These are phyloP conservation scores for Corvus hawaiiensis DNA, from an alignment of 2,113 vertebrate genomes.

Conservation along the genomic window DNA sequence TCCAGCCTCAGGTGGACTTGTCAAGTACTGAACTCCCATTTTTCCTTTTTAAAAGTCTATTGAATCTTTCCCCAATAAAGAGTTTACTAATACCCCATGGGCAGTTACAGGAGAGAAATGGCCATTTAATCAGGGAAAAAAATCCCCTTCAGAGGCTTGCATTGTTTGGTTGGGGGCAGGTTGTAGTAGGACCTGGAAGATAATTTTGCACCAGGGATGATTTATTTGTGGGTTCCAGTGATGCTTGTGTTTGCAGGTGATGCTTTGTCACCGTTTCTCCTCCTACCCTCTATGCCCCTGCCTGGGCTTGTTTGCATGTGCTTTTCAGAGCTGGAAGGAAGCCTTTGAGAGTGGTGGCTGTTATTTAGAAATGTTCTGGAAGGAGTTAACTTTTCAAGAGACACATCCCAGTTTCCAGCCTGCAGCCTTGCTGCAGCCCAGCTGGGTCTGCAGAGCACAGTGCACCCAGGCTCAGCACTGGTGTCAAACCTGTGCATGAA, in stretches of 20 bases:
- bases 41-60: neutral
- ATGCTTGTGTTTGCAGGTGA: neutral
- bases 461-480: neutral
- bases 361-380: neutral
- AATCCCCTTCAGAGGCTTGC: neutral
- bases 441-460: rapidly evolving
- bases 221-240: neutral
- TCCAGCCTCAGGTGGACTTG: neutral
- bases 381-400: neutral
- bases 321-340: neutral
- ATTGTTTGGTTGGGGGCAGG: neutral
- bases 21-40: neutral
- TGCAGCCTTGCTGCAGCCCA: neutral
- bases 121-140: neutral
- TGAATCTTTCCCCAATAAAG: neutral
- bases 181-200: neutral
- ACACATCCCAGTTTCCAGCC: neutral
- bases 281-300: neutral
- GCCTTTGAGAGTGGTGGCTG: neutral
- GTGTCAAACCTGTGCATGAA: neutral
- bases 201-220: neutral
- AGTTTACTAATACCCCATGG: neutral
- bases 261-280: neutral
- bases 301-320: neutral
- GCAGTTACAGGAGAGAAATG: neutral